Base-by-base conservation (phyloP, 30 jellyfish, hydroid and myxozoan genomes). In the Aurelia sp. region DNA sequence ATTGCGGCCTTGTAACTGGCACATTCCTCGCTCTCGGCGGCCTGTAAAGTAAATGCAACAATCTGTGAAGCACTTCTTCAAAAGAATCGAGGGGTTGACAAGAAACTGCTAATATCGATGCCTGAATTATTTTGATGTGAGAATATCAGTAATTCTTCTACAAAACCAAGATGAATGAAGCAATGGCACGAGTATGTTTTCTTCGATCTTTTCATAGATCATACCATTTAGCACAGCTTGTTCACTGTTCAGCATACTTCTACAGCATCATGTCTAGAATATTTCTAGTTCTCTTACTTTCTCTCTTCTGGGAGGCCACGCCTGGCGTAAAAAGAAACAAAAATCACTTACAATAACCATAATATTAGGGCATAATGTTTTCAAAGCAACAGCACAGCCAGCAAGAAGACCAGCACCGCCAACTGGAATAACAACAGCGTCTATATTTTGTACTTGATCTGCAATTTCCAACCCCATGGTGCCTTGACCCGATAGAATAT, bases 401-500 rank as follows among this genome's bases (percentile, higher is more conserved):
- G 99, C 98, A 2, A 96, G 52, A 50, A 96, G 92, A 19, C 99
- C 99, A 58, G 92, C 99, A 8, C 99, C 99, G 8, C 99, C 99
- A 63, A 90, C 95, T 4, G 99, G 99, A 13, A 96, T 88, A 24
- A 96, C 99, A 21, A 96, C 90, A 24, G 99, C 99, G 60, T 96
- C 99, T 22, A 96, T 87, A 57, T 91, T 90, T 20, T 91, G 97
- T 18, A 96, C 99, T 57, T 96, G 98, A 8, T 96, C 99, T 5
- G 91, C 97, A 4, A 91, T 87, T 84, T 96, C 99, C 40, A 96
- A 77, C 5, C 97, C 98, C 85, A 95, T 81, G 52, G 99, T 87
- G 59, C 99, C 99, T 82, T 91, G 98, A 12, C 99, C 99, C 10
- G 99, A 91, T 59, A 96, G 67, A 71, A 96, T 96, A 22, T 76